Conservation (phyloP, 2,797 vertebrate species). For the Geotrypetes seraphini region DNA sequence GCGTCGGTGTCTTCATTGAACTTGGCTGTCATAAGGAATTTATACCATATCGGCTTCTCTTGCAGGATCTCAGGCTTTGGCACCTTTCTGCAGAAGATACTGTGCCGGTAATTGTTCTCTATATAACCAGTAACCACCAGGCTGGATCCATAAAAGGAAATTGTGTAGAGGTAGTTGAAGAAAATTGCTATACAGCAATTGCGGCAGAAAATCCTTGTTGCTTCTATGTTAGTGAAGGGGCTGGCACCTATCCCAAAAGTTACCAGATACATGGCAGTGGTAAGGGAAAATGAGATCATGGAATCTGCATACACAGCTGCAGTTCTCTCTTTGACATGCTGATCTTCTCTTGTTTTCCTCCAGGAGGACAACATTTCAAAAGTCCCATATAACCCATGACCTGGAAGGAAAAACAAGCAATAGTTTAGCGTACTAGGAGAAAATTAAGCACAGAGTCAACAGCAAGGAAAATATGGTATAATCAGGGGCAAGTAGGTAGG, state of each 20-base stretch:
- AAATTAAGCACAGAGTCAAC: too few species aligned
- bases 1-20: conserved; percentile 80
- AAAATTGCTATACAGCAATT: conserved; percentile 84
- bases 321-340: conserved; percentile 94
- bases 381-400: conserved; percentile 92
- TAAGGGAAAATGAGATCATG: conserved; percentile 93
- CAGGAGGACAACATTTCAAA: conserved; percentile 98
- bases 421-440: too few species aligned
- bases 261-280: conserved; percentile 91
- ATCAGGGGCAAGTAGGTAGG: too few species aligned
- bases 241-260: conserved; percentile 95
- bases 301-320: conserved; percentile 91
- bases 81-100: conserved; percentile 91
- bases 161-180: conserved; percentile 94
- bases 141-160: conserved; percentile 95
- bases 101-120: conserved; percentile 95
- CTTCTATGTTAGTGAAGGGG: conserved; percentile 98
- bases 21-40: conserved; percentile 90
- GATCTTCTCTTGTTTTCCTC: conserved; percentile 92
- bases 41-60: conserved; percentile 91
- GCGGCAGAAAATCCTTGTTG: conserved; percentile 93
- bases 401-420: conserved; percentile 38
- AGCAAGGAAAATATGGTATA: too few species aligned
- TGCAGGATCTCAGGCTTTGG: conserved; percentile 82
- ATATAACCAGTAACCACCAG: conserved; percentile 96